Base-by-base conservation (phyloP, 2,113 vertebrate species). In the Sander vitreus region DNA sequence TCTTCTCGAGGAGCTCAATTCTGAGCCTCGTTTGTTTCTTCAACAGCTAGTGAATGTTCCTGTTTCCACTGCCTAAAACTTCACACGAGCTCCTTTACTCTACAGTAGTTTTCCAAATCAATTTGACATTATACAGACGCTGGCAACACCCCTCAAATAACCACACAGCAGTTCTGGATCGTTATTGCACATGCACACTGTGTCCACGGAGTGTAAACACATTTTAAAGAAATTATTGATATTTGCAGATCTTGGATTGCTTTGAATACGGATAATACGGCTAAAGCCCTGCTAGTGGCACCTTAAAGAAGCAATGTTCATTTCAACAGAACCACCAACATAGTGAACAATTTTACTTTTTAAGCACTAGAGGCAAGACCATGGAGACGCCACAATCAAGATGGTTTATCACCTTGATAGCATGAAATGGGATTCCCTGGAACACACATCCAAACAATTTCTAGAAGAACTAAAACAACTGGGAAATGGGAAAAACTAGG, bases 51-150 rank as follows among this genome's bases (percentile, higher is more conserved):
- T 21, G 70, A 80, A 74, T 6, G 48, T 48, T 70, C 43, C 63
- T 5, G 54, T 21, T 73, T 73, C 55, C 43, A 5, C 60, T 19
- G 63, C 78, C 36, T 60, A 16, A 69, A 79, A 60, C 62, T 62
- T 51, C n/a, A 68, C 77, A 71, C 67, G 47, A 23, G 66, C 74
- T 81, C 58, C 25, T 4, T 64, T 18, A 50, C 68, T 57, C 7
- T 0, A 67, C 55, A 12, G 58, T 12, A 64, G 19, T 59, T 84
- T 80, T 68, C 80, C 51, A 60, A 62, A 57, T 27, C 57, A 73
- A 25, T 83, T 58, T 53, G 54, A 83, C 70, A 68, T 48, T 21
- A 88, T 78, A 68, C 76, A 88, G 70, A 59, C 80, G 33, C 73
- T 68, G 51, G 39, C 13, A 51, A 57, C 19, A 53, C 36, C 25